Base-by-base conservation (phyloP, 2,797 vertebrate species). In the Cephalopachus bancanus region DNA sequence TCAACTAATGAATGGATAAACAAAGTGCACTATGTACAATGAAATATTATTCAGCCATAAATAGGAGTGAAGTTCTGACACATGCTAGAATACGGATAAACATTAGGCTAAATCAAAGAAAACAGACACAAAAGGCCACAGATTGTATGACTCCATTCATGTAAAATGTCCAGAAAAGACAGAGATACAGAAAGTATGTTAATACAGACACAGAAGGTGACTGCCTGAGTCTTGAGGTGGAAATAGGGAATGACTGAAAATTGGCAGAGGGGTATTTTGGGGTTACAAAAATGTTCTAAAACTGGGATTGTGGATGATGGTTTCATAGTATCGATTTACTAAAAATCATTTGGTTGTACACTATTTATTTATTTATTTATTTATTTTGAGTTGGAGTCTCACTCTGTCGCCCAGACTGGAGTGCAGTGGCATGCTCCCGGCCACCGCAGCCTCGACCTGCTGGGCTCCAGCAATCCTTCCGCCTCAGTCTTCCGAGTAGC, bases 281-380 rank as follows among this genome's bases (percentile, higher is more conserved):
- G 44, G 64, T 37, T 6, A 67, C 30, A 7, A 57, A 87, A 91
- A 93, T 33, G 8, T 44, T 85, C 60, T 92, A 53, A 84, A 95
- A 72, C 17, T 28, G 83, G 49, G 59, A 94, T 62, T 86, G 10
- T 44, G 19, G 79, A 4, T 65, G 20, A 89, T 28, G 9, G 20
- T 69, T 95, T 81, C 60, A 49, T 22, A 83, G 65, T 53, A 44
- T 53, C 72, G 72, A 81, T 81, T 85, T 71, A 84, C 33, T 71
- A 84, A 90, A 95, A 93, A 83, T 53, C 53, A 96, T 3, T 91
- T 76, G 75, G 37, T 80, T 91, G 71, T n/a, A 78, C 51, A 65
- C 30, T 44, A 44, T 44, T 44, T 44, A 44, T 44, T 44, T 44
- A 44, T 44, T 44, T 44, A 44, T 44, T 44, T 44, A 44, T 44